A percentile compares a stretch with the other conserved stretches of the same genome.
Evolutionary conservation across 2,888 invertebrate genomes (phyloP).

Genomic region (Cephonodes hylas): DNA sequence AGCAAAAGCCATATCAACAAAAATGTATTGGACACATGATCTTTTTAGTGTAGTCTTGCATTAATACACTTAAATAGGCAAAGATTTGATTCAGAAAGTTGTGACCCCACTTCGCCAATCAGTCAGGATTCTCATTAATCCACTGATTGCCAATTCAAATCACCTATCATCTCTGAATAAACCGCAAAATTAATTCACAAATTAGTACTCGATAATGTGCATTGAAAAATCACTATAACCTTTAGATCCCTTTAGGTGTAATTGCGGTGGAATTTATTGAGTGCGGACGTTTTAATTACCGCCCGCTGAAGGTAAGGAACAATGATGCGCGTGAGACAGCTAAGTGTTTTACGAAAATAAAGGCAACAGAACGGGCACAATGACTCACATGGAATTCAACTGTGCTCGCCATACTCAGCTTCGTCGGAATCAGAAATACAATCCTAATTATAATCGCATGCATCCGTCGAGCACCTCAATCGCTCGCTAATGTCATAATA

Average conservation of each 20-base stretch:
- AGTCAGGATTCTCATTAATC: too few species aligned
- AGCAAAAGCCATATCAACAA: too few species aligned
- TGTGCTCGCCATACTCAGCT: slow-evolving; percentile 74
- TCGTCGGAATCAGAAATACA: slow-evolving; percentile 81
- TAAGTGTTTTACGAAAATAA: slow-evolving; percentile 79
- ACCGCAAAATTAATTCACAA: not conserved
- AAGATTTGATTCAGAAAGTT: too few species aligned
- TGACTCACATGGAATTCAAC: slow-evolving; percentile 80
- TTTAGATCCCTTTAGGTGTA: slow-evolving; percentile 6
- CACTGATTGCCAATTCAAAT: too few species aligned
- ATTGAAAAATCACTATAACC: slow-evolving; percentile 1
- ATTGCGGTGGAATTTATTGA: slow-evolving; percentile 19
- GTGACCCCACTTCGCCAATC: too few species aligned
- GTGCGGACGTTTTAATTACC: slow-evolving; percentile 32
- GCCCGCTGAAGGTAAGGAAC: slow-evolving; percentile 55
- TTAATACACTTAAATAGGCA: too few species aligned
- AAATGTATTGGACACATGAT: too few species aligned
- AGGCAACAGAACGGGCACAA: slow-evolving; percentile 79
- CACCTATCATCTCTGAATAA: too few species aligned
- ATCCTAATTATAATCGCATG: slow-evolving; percentile 81
- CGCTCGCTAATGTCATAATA: slow-evolving; percentile 61
- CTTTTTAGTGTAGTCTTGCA: too few species aligned
- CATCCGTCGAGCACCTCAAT: slow-evolving; percentile 79
- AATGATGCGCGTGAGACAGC: slow-evolving; percentile 70
- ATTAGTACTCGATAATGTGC: not conserved